Evolutionary conservation across 1,140 invertebrate species (phyloP), one percentile per base, ranked within the genome.

Genomic region (Pogonus chalceus): DNA sequence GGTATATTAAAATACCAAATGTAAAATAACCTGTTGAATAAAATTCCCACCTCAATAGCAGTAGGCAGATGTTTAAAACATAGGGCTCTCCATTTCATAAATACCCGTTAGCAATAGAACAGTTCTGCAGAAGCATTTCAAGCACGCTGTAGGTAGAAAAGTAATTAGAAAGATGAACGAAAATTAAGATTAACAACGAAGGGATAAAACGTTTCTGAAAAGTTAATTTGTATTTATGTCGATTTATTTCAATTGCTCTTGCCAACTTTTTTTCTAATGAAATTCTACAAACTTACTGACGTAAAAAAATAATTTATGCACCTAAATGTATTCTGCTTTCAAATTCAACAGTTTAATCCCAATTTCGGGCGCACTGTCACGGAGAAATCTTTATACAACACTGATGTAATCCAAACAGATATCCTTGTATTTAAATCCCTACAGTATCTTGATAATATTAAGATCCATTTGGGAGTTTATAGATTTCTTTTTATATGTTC

Each of bases 111-210:
- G n/a, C n/a, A n/a, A n/a, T n/a, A n/a, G n/a, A n/a, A n/a, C n/a
- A n/a, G n/a, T n/a, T n/a, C n/a, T n/a, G n/a, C n/a, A n/a, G n/a
- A n/a, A n/a, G n/a, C n/a, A n/a, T n/a, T n/a, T n/a, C n/a, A n/a
- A n/a, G n/a, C n/a, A n/a, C n/a, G n/a, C n/a, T n/a, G n/a, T n/a
- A n/a, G n/a, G n/a, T n/a, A n/a, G n/a, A n/a, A n/a, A n/a, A n/a
- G n/a, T n/a, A n/a, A 14, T 31, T 14, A 14, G 26, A 31, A 4
- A 31, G 26, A 31, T 31, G 26, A 31, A 31, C 26, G 26, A 14
- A 31, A 57, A 57, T 57, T 57, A 52, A 57, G 56, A 57, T 57
- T 51, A 54, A n/a, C n/a, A 57, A 24, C 23, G 47, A 14, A 35
- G 20, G 31, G 50, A 23, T 54, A 50, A 18, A 12, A 43, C 37